phyloP scores from a whole-genome alignment of 2,888 invertebrate genomes.

The Mylabris sibirica region DNA sequence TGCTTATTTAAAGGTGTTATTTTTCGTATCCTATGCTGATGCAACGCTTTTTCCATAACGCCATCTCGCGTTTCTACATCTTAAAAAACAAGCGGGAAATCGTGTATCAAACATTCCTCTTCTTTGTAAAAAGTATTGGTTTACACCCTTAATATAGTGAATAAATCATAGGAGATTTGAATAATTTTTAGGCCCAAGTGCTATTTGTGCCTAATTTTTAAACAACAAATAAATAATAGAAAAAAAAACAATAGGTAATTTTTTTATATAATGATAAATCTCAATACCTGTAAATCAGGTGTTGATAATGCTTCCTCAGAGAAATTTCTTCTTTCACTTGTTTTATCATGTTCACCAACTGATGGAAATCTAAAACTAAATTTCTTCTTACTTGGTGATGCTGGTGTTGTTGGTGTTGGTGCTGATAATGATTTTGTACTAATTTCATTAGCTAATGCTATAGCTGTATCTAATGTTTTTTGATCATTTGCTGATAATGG shows the following conservation, averaged over 20 bases:
- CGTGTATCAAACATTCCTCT: too few species aligned
- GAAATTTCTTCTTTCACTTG: constrained; percentile 80
- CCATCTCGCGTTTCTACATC: too few species aligned
- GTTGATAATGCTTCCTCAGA: constrained; percentile 87
- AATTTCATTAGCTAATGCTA: constrained; percentile 91
- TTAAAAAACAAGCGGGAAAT: too few species aligned
- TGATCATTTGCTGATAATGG: constrained; percentile 94
- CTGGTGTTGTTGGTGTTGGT: constrained; percentile 64
- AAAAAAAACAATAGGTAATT: constrained; percentile 1
- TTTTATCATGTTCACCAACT: constrained; percentile 65
- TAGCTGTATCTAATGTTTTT: constrained; percentile 89
- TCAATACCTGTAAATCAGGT: constrained; percentile 83
- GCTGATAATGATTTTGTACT: constrained; percentile 65
- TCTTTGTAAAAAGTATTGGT: too few species aligned
- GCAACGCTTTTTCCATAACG: too few species aligned
- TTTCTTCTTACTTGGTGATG: constrained; percentile 75
- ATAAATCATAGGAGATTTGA: constrained; percentile 13
- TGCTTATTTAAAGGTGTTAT: too few species aligned
- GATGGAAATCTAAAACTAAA: constrained; percentile 80
- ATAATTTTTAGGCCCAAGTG: constrained; percentile 15
- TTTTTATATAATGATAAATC: not conserved
- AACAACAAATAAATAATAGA: not conserved
- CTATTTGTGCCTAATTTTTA: constrained; percentile 6
- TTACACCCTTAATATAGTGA: too few species aligned
- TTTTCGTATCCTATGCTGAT: too few species aligned